A percentile compares a stretch with the other conserved stretches of the same genome.
These are phyloP conservation scores for Polylopha cassiicola DNA, from an alignment of 2,888 invertebrate species.

Conservation along the genomic window DNA sequence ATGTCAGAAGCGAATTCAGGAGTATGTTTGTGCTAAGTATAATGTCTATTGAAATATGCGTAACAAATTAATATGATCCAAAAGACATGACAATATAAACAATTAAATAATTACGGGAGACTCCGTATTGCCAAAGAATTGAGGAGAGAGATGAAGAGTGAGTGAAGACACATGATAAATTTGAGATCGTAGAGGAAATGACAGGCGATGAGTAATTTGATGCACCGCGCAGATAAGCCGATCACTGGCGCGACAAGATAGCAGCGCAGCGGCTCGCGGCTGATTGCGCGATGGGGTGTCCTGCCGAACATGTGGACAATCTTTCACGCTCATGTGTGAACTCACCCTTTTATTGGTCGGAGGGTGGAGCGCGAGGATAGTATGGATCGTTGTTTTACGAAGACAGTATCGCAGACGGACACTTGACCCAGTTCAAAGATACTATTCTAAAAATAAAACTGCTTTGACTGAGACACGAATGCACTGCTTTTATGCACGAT, in stretches of 20 bases:
- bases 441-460: slow-evolving; percentile 11
- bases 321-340: slow-evolving; percentile 76
- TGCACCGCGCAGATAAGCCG: slow-evolving; percentile 60
- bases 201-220: slow-evolving; percentile 64
- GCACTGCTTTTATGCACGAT: not conserved
- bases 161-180: slow-evolving; percentile 51
- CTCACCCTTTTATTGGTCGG: slow-evolving; percentile 70
- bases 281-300: slow-evolving; percentile 49
- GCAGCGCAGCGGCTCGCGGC: slow-evolving; percentile 35
- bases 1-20: too few species aligned
- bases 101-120: too few species aligned
- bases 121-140: too few species aligned
- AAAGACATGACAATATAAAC: too few species aligned
- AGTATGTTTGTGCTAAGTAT: too few species aligned
- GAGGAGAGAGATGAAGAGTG: slow-evolving; percentile 13
- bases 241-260: slow-evolving; percentile 38
- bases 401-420: slow-evolving; percentile 10
- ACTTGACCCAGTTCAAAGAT: slow-evolving; percentile 17
- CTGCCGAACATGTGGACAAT: slow-evolving; percentile 74
- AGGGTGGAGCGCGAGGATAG: slow-evolving; percentile 42
- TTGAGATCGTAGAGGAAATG: slow-evolving; percentile 56
- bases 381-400: slow-evolving; percentile 41
- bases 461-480: not conserved
- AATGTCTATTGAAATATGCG: too few species aligned
- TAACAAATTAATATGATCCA: too few species aligned